These are phyloP conservation scores for Channa argus DNA, from an alignment of 2,113 vertebrate genomes.

Conservation along the genomic window DNA sequence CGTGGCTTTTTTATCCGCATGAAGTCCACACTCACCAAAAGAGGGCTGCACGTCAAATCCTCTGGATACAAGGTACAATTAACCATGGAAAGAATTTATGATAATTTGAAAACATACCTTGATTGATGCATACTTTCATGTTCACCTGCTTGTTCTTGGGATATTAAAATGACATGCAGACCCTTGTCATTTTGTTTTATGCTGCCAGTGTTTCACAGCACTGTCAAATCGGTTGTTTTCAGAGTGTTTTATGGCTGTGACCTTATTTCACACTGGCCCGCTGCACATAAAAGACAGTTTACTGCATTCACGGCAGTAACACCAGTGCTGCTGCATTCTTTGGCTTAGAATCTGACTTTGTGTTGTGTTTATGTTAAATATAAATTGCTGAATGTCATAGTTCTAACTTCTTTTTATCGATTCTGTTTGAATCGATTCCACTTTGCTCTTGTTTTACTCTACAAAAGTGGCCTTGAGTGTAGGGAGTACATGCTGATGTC, in stretches of 20 bases:
- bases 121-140: slow-evolving; percentile 5
- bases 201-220: slow-evolving; percentile 45
- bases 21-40: slow-evolving; percentile 93
- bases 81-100: background rate
- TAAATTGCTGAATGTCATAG: slow-evolving; percentile 9
- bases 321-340: slow-evolving; percentile 23
- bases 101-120: background rate
- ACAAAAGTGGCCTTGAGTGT: background rate
- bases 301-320: slow-evolving; percentile 46
- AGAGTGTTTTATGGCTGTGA: slow-evolving; percentile 63
- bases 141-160: slow-evolving; percentile 18
- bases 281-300: slow-evolving; percentile 50
- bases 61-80: slow-evolving; percentile 90
- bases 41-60: slow-evolving; percentile 91
- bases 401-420: background rate
- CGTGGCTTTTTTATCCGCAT: slow-evolving; percentile 91
- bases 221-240: slow-evolving; percentile 51
- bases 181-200: slow-evolving; percentile 37
- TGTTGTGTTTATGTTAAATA: slow-evolving; percentile 21
- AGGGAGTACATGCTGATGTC: background rate
- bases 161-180: slow-evolving; percentile 38
- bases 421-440: background rate
- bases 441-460: background rate
- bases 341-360: slow-evolving; percentile 13
- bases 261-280: slow-evolving; percentile 65